These are phyloP conservation scores for Pocillopora verrucosa DNA, from an alignment of 64 coral and sea anemone genomes.

Conservation along the genomic window DNA sequence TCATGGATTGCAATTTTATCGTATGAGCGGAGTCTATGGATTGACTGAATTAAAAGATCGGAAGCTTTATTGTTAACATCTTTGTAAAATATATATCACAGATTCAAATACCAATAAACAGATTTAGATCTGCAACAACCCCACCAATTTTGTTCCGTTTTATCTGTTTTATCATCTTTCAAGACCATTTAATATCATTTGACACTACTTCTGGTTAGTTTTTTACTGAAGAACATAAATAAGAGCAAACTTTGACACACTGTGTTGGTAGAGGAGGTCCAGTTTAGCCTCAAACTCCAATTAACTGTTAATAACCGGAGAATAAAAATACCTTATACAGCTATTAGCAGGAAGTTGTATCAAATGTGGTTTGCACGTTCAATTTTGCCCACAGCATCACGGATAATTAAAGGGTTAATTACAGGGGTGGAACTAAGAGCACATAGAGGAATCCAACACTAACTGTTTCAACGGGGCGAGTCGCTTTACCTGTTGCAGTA, in stretches of 20 bases:
- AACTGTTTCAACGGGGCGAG: not conserved
- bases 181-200: too few relatives aligned
- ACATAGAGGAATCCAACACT: not conserved
- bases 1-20: conserved; percentile 29
- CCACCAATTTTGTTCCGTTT: too few relatives aligned
- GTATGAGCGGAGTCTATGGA: not conserved
- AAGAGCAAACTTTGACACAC: too few relatives aligned
- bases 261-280: not conserved
- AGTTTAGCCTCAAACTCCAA: not conserved
- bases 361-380: not conserved
- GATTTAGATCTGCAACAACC: not conserved
- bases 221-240: too few relatives aligned
- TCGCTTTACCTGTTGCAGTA: too few relatives aligned
- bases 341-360: too few relatives aligned
- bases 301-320: too few relatives aligned
- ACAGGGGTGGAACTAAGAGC: not conserved
- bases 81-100: not conserved
- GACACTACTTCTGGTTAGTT: too few relatives aligned
- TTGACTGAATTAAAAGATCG: not conserved
- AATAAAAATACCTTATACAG: too few relatives aligned
- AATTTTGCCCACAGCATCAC: not conserved
- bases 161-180: too few relatives aligned
- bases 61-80: not conserved
- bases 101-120: not conserved
- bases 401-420: conserved; percentile 16